Conservation (phyloP, 2,113 vertebrate species). For the Platycercus adscitus region DNA sequence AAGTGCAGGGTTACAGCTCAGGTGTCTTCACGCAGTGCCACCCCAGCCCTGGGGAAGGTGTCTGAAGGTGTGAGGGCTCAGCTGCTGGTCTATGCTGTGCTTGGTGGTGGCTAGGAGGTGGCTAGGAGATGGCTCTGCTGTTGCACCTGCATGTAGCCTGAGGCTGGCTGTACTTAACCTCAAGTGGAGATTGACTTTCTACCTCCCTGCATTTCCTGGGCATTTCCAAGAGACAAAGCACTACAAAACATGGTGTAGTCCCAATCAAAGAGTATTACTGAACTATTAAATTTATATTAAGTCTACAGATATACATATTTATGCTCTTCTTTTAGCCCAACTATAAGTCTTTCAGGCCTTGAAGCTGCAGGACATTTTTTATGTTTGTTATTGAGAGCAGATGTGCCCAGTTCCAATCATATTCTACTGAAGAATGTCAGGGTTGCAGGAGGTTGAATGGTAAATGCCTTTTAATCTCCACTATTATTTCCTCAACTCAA, state of each 20-base stretch:
- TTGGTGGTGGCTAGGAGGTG: neutral
- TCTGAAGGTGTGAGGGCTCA: neutral
- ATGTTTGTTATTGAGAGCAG: conserved; percentile 82
- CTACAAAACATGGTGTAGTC: neutral
- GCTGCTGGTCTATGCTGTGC: fast-evolving
- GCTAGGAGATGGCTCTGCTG: neutral
- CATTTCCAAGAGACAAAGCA: neutral
- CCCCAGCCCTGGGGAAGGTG: neutral
- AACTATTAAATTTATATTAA: conserved; percentile 42
- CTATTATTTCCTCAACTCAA: conserved; percentile 82
- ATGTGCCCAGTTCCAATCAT: conserved; percentile 76
- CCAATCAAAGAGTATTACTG: neutral
- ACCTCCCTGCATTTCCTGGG: neutral
- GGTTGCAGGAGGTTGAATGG: conserved; percentile 68
- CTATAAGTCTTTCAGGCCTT: conserved; percentile 70
- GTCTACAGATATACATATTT: conserved; percentile 26
- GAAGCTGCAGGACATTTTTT: conserved; percentile 75
- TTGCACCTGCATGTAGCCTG: neutral
- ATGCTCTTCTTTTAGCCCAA: conserved; percentile 61
- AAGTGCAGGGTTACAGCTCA: neutral
- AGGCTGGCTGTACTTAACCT: neutral
- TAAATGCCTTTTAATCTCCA: conserved; percentile 79
- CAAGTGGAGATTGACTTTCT: neutral
- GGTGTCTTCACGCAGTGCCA: neutral
- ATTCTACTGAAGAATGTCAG: conserved; percentile 72